Base-by-base conservation (phyloP, 2,797 vertebrate genomes). In the Gymnodraco acuticeps region DNA sequence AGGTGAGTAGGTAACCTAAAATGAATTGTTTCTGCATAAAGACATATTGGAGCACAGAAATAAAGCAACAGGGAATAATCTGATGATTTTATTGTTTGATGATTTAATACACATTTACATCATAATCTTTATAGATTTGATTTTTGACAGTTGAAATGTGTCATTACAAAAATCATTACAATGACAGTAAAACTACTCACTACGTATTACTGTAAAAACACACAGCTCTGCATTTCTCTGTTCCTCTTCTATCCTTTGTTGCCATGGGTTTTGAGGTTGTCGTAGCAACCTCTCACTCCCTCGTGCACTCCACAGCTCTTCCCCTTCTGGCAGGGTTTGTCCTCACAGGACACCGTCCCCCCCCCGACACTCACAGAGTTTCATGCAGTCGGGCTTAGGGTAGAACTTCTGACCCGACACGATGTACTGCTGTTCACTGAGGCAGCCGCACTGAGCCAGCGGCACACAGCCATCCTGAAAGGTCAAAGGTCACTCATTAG, bases 401-500 rank as follows among this genome's bases (percentile, higher is more conserved):
- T 74, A 66, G 20, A 68, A 20, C 0, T 0, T 7, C 23, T 52
- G 15, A 19, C 72, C 56, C 10, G 56, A 8, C 12, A 5, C 3
- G 0, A 75, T 3, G 58, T 75, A 72, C 14, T 41, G 53, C 15
- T 54, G 72, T 0, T 31, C 9, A 19, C 10, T 5, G 8, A 1
- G 16, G 59, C 81, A 79, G 23, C 72, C 72, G 4, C 76, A 83
- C 17, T 69, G 0, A 14, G 19, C 14, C 16, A 69, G 38, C 0
- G 45, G 54, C 68, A 79, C 69, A 41, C 81, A 83, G 64, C 14
- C 10, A 13, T 45, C 74, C 79, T 81, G 6, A n/a, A 53, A 16
- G 50, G 38, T 15, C 41, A 64, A 67, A 56, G 14, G 38, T 46
- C 27, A n/a, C 31, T 72, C 50, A 72, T 51, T 1, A 47, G 8